Conservation (phyloP, 1,140 invertebrate genomes). For the Stenopsyche tienmushanensis region DNA sequence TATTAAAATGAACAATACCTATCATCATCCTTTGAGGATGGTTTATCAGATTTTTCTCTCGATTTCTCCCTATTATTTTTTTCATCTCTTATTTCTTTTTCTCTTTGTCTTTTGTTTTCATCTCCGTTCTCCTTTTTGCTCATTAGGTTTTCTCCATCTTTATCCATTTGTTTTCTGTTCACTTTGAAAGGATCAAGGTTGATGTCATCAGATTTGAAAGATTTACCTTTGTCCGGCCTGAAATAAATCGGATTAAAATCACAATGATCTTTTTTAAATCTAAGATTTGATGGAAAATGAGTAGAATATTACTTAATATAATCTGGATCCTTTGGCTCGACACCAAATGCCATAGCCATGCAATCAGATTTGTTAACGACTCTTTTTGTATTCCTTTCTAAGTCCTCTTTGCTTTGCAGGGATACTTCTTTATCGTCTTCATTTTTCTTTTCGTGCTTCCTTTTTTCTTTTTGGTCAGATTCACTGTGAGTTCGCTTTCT, state of each 20-base stretch:
- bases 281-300: neutral
- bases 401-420: conserved; percentile 6
- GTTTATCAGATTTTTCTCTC: conserved; percentile 4
- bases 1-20: neutral
- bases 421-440: neutral
- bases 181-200: conserved; percentile 32
- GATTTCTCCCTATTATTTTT: neutral
- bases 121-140: conserved; percentile 19
- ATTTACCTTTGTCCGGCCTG: neutral
- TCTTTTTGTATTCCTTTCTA: conserved; percentile 5
- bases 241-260: neutral
- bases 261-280: neutral
- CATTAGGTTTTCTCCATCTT: conserved; percentile 22
- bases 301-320: neutral
- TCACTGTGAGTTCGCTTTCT: conserved; percentile 14
- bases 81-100: neutral
- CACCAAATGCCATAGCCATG: conserved; percentile 52
- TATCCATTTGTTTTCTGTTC: conserved; percentile 27
- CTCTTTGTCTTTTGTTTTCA: conserved; percentile 9
- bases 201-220: neutral
- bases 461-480: conserved; percentile 5
- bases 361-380: conserved; percentile 44
- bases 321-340: conserved; percentile 46
- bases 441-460: conserved; percentile 1
- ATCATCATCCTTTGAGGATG: neutral